Evolutionary conservation across 2,797 vertebrate genomes (phyloP), one percentile per base, ranked within the genome.

Genomic region (Acrossocheilus fasciatus): DNA sequence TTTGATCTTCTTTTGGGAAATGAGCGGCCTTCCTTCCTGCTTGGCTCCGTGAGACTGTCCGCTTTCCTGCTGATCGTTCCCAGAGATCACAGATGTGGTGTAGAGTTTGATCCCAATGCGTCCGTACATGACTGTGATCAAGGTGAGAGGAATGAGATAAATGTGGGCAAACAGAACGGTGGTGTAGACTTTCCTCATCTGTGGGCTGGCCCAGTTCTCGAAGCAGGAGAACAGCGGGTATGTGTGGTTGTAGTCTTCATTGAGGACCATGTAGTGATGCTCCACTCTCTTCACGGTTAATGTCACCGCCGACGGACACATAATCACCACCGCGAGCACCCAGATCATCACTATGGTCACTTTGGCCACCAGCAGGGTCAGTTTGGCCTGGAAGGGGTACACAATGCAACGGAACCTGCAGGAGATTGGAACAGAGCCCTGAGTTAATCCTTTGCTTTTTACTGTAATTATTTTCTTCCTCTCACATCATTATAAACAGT

Each of bases 171-270:
- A 96, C 81, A 97, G 93, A 86, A 96, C 93, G 0, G 93, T 94
- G 0, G 96, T 97, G 90, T 96, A 97, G 83, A 96, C 89, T 78
- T 93, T 96, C n/a, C 93, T 93, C 96, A 96, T 96, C 66, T 93
- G 87, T 0, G 93, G 93, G 69, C 95, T 93, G 12, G 94, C 84
- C 91, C 96, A 97, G 90, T 96, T 91, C 90, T 97, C 96, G 0
- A 94, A 96, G 92, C 96, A 97, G 66, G 90, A 92, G 89, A 95
- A 95, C 18, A 96, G 87, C 0, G 95, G 95, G 78, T 93, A 86
- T 0, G 93, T 94, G 64, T 92, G 84, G 89, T 95, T 96, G 87
- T 91, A 92, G 84, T 95, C 91, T 1, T 93, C 69, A 6, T 93
- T 89, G 90, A 93, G 82, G 17, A 96, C 91, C 91, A 94, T 94